Conservation (phyloP, 2,888 invertebrate genomes). For the Ophion ventricosus region DNA sequence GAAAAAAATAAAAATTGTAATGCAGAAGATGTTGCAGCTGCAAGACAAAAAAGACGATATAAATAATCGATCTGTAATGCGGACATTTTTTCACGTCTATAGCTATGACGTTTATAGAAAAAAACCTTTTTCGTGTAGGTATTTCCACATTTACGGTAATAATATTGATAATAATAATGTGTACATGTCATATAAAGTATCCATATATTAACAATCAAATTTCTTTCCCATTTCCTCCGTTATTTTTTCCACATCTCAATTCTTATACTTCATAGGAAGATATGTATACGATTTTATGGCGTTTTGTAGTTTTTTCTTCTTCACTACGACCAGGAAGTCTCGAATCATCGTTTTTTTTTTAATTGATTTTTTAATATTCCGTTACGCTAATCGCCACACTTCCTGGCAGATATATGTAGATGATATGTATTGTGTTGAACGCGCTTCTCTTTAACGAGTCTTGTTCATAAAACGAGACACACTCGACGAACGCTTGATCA, state of each 20-base stretch:
- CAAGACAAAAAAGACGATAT: not conserved
- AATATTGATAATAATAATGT: conserved; percentile 56
- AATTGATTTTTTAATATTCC: conserved; percentile 18
- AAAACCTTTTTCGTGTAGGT: conserved; percentile 70
- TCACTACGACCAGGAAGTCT: conserved; percentile 68
- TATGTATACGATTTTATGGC: conserved; percentile 79
- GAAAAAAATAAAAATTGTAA: not conserved
- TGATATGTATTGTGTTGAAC: conserved; percentile 60
- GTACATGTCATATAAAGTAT: conserved; percentile 65
- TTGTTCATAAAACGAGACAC: conserved; percentile 28
- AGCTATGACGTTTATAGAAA: conserved; percentile 52
- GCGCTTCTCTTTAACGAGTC: conserved; percentile 18
- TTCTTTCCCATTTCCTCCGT: conserved; percentile 16
- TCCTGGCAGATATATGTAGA: conserved; percentile 59
- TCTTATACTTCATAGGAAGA: conserved; percentile 69
- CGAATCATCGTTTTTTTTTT: conserved; percentile 66
- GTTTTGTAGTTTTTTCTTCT: conserved; percentile 68
- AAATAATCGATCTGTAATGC: not conserved
- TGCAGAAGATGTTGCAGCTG: not conserved
- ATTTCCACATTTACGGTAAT: conserved; percentile 72
- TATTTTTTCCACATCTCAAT: conserved; percentile 26
- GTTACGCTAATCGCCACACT: conserved; percentile 15
- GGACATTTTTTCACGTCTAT: conserved; percentile 60
- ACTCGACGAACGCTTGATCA: conserved; percentile 21
- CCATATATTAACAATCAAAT: conserved; percentile 57